Evolutionary conservation across 2,888 invertebrate species (phyloP), one percentile per base, ranked within the genome.

Genomic region (Blastobasis lacticolella): DNA sequence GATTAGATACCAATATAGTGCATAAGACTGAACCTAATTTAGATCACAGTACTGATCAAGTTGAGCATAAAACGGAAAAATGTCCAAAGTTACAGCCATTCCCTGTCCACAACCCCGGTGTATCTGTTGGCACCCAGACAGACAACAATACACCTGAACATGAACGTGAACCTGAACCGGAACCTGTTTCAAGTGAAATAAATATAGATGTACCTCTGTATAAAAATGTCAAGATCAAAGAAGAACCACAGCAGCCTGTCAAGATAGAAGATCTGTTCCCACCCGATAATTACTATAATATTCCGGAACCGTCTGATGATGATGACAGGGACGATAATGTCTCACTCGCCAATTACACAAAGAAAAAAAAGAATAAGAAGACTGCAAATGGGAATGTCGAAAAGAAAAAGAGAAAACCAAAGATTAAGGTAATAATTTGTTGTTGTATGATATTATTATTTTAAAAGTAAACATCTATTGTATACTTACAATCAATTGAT

Each of bases 101-200:
- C 4, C 5, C 23, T 10, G 10, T 37, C 44, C 1, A 6, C n/a
- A 6, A 38, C 41, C 45, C 45, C 48, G 52, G 46, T 7, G 65
- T 54, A 47, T 72, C 78, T 8, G 75, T 71, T 47, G 61, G 69
- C 49, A 82, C 83, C 2, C 85, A 84, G 59, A 85, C 84, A 0
- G 78, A 80, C 0, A 47, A 8, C n/a, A 42, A 47, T 38, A n/a
- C 4, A 45, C 41, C 9, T 48, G 5, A 9, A 38, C 9, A 38
- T 7, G 5, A 23, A 46, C 9, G 6, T 7, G 1, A 46, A 42
- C 10, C 45, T 42, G 5, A 7, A 45, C 1, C 7, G 23, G 23
- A 23, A 23, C 23, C 23, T 23, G 23, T 23, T 23, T 23, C 23
- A 23, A 48, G 46, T 38, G 54, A 51, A 47, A 48, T 42, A 6